These are phyloP conservation scores for Cordilura impudica DNA, from an alignment of 2,888 invertebrate genomes.

Conservation along the genomic window DNA sequence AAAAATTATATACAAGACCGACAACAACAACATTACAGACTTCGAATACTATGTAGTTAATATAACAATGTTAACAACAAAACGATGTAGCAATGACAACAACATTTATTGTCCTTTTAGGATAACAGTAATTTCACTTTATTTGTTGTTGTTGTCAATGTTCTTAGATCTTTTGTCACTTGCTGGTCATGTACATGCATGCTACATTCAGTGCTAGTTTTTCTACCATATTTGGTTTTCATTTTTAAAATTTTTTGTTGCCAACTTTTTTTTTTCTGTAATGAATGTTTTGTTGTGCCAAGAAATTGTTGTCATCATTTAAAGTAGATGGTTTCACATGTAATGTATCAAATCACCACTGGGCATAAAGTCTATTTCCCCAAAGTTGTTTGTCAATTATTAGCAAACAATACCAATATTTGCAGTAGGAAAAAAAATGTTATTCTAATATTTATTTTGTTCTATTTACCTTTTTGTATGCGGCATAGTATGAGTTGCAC, in stretches of 20 bases:
- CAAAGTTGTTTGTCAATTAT: constrained; percentile 52
- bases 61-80: constrained; percentile 30
- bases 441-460: no score
- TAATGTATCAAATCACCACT: constrained; percentile 33
- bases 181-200: constrained; percentile 19
- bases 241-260: not conserved
- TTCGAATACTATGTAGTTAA: not conserved
- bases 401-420: constrained; percentile 20
- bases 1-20: constrained; percentile 1
- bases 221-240: not conserved
- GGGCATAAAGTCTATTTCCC: constrained; percentile 41
- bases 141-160: not conserved
- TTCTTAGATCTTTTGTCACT: constrained; percentile 11
- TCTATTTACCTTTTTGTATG: no score
- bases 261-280: not conserved
- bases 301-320: constrained; percentile 34
- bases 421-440: not conserved
- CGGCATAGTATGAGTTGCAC: no score
- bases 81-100: constrained; percentile 30
- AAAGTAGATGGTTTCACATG: constrained; percentile 20
- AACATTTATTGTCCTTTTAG: constrained; percentile 45
- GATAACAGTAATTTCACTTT: constrained; percentile 24
- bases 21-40: constrained; percentile 7
- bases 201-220: not conserved
- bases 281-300: constrained; percentile 1